phyloP scores from a whole-genome alignment of 2,888 invertebrate genomes.

The Drosophila cognata region DNA sequence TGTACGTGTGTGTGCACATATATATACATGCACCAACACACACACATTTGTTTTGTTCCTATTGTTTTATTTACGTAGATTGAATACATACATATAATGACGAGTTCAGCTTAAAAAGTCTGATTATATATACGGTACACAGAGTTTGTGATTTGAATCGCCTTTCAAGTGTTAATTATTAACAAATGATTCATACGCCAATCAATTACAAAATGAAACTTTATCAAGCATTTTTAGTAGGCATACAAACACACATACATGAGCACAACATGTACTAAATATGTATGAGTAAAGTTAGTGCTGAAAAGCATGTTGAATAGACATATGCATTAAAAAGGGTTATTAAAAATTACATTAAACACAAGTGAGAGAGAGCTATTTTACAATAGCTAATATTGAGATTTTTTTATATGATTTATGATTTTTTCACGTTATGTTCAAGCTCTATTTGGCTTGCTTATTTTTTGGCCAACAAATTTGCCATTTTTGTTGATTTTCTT shows the following conservation, averaged over 20 bases:
- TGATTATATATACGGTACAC: not conserved
- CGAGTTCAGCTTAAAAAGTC: not conserved
- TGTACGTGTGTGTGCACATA: not conserved
- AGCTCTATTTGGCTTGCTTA: not conserved
- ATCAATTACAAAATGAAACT: conserved; percentile 6
- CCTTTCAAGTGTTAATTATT: not conserved
- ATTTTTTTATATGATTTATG: not conserved
- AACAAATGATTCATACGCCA: conserved; percentile 6
- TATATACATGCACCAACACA: too few relatives aligned
- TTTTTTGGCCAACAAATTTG: conserved; percentile 11
- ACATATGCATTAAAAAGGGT: not conserved
- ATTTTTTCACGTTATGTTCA: not conserved
- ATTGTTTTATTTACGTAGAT: not conserved
- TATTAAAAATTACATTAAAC: not conserved
- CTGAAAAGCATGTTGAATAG: not conserved
- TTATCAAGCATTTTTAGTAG: not conserved
- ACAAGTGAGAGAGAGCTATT: not conserved
- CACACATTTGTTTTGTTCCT: not conserved
- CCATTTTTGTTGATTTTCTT: conserved; percentile 9
- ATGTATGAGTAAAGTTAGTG: not conserved
- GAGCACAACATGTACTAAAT: not conserved
- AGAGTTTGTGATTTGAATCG: not conserved
- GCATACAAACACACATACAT: not conserved
- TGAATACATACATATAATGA: not conserved
- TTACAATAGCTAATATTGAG: not conserved